Evolutionary conservation across 2,888 invertebrate species (phyloP).

Genomic region (Drosophila neonasuta): DNA sequence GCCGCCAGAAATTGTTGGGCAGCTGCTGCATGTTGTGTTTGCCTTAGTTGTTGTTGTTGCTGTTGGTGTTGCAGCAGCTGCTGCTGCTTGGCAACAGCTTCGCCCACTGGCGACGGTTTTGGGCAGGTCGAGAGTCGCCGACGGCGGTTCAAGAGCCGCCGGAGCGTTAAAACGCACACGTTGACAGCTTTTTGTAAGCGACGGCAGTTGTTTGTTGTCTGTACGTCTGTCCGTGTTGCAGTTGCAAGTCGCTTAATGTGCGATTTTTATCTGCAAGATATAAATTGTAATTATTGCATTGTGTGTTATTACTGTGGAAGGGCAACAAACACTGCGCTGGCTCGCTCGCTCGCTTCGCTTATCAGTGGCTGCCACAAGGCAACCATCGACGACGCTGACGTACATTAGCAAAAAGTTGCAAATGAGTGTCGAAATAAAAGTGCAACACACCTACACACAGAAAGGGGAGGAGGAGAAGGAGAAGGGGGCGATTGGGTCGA

Average conservation of each 20-base stretch:
- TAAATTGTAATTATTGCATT: conserved; percentile 78
- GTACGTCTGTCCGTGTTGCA: conserved; percentile 9
- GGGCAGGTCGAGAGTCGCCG: conserved; percentile 34
- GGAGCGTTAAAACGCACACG: conserved; percentile 77
- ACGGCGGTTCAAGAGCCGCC: conserved; percentile 45
- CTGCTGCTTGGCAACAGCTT: conserved; percentile 51
- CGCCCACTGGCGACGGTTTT: conserved; percentile 64
- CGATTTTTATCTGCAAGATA: conserved; percentile 73
- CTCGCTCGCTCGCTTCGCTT: conserved; percentile 32
- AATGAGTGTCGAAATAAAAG: conserved; percentile 73
- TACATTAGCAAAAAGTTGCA: conserved; percentile 75
- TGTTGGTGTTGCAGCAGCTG: conserved; percentile 47
- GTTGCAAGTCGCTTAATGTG: conserved; percentile 71
- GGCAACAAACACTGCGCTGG: conserved; percentile 1
- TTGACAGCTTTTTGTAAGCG: conserved; percentile 64
- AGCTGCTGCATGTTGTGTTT: conserved; percentile 48
- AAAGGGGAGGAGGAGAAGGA: background rate
- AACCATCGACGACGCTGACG: conserved; percentile 51
- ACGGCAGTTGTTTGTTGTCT: conserved; percentile 35
- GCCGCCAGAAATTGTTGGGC: conserved; percentile 53
- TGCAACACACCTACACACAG: conserved; percentile 32
- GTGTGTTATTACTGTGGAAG: conserved; percentile 53
- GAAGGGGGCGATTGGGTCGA: background rate
- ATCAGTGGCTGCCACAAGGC: conserved; percentile 52
- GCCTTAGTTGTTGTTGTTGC: conserved; percentile 11